Evolutionary conservation across 2,888 invertebrate species (phyloP).

Genomic region (Drosophila niveifrons): DNA sequence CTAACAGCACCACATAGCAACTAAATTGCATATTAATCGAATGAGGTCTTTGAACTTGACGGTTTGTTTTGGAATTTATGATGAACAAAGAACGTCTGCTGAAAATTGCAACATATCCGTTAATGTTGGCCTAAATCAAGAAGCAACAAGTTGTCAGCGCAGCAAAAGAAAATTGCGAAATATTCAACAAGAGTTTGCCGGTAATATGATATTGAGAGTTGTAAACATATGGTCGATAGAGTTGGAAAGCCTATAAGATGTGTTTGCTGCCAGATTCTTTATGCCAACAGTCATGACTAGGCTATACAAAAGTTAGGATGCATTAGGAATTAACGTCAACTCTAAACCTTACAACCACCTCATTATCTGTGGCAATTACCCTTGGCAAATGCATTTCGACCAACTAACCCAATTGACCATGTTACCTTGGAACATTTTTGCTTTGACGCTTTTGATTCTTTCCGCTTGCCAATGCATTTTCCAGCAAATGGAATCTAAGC

Average conservation of each 20-base stretch:
- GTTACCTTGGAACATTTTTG: conserved; percentile 49
- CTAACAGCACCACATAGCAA: neutral
- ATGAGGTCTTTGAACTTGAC: conserved; percentile 48
- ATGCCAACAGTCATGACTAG: conserved; percentile 20
- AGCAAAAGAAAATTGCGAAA: conserved; percentile 23
- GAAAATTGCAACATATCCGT: conserved; percentile 59
- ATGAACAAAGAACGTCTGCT: neutral
- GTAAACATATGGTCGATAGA: conserved; percentile 32
- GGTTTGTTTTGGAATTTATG: conserved; percentile 12
- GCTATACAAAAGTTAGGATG: neutral
- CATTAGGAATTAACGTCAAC: neutral
- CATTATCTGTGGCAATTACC: conserved; percentile 5
- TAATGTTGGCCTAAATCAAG: conserved; percentile 38
- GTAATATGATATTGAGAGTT: conserved; percentile 52
- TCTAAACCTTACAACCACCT: neutral
- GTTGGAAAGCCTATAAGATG: conserved; percentile 23
- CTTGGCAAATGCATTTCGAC: conserved; percentile 31
- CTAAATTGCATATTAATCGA: conserved; percentile 17
- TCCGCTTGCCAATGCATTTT: conserved; percentile 63
- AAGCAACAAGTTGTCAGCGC: conserved; percentile 35
- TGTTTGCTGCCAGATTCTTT: conserved; percentile 29
- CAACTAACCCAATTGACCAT: conserved; percentile 57
- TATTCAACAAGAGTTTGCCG: conserved; percentile 13
- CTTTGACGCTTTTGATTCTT: conserved; percentile 16
- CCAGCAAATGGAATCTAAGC: conserved; percentile 20